Evolutionary conservation across 2,797 vertebrate species (phyloP).

Genomic region (Hippoglossus hippoglossus): DNA sequence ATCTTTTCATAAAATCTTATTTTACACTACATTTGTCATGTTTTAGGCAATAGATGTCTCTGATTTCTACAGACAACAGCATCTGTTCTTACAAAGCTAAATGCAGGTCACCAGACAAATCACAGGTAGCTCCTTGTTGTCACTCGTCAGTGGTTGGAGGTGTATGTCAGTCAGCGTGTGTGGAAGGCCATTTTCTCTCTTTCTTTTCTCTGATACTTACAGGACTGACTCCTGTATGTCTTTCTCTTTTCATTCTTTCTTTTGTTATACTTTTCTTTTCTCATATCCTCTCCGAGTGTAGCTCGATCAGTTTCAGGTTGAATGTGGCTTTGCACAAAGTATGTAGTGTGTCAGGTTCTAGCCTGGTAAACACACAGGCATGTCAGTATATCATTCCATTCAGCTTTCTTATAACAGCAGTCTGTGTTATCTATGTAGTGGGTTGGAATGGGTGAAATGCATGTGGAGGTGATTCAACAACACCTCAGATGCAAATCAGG

Average conservation of each 20-base stretch:
- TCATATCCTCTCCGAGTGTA: not conserved
- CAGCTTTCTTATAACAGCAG: conserved; percentile 27
- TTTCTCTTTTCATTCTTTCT: conserved; percentile 53
- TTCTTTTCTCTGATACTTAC: conserved; percentile 19
- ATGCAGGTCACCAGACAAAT: not conserved
- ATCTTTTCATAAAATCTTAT: too few species aligned
- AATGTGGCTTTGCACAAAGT: conserved; percentile 21
- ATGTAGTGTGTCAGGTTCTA: conserved; percentile 47
- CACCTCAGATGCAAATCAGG: not conserved
- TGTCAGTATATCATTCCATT: conserved; percentile 15
- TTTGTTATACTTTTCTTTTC: not conserved
- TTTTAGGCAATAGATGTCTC: not conserved
- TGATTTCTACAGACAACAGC: not conserved
- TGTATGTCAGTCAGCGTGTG: not conserved
- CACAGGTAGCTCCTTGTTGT: not conserved
- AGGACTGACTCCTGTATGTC: conserved; percentile 8
- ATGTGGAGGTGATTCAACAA: conserved; percentile 6
- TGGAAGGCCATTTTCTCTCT: not conserved
- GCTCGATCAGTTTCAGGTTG: conserved; percentile 29
- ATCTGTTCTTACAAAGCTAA: not conserved
- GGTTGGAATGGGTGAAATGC: conserved; percentile 31
- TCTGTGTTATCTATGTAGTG: conserved; percentile 8
- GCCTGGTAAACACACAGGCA: conserved; percentile 8
- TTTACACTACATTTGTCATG: not conserved
- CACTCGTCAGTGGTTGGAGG: too few species aligned